phyloP scores from a whole-genome alignment of 2,113 vertebrate genomes.

The Rhinichthys klamathensis region DNA sequence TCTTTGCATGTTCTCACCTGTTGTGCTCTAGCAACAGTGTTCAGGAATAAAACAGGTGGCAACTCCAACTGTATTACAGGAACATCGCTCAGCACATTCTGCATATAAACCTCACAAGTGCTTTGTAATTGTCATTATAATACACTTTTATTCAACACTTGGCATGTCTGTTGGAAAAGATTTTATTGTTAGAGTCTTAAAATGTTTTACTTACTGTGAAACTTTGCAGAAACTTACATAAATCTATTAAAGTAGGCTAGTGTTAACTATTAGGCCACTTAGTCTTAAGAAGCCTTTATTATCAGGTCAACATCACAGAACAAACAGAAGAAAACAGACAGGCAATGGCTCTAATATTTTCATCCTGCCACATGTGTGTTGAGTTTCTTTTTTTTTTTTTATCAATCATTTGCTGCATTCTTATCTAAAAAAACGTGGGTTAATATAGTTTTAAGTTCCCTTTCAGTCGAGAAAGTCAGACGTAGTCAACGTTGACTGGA shows the following conservation, averaged over 20 bases:
- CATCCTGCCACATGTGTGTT: too few species aligned
- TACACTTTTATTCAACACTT: not conserved
- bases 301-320: not conserved
- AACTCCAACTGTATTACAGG: conserved; percentile 18
- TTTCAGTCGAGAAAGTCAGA: too few species aligned
- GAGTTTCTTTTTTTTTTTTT: not conserved
- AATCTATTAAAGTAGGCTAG: too few species aligned
- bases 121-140: not conserved
- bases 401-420: not conserved
- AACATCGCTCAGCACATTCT: conserved; percentile 1
- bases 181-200: not conserved
- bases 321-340: not conserved
- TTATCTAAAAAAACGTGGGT: not conserved
- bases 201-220: not conserved
- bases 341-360: too few species aligned
- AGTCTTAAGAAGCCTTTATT: not conserved
- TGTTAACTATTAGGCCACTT: not conserved
- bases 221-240: not conserved
- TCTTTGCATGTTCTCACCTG: conserved; percentile 34
- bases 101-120: not conserved
- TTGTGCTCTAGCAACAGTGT: conserved; percentile 28
- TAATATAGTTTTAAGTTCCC: not conserved
- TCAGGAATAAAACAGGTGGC: conserved; percentile 12
- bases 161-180: not conserved
- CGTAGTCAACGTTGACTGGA: too few species aligned